These are phyloP conservation scores for Hippocampus guttulatus DNA, from an alignment of 2,113 vertebrate species.

Conservation along the genomic window DNA sequence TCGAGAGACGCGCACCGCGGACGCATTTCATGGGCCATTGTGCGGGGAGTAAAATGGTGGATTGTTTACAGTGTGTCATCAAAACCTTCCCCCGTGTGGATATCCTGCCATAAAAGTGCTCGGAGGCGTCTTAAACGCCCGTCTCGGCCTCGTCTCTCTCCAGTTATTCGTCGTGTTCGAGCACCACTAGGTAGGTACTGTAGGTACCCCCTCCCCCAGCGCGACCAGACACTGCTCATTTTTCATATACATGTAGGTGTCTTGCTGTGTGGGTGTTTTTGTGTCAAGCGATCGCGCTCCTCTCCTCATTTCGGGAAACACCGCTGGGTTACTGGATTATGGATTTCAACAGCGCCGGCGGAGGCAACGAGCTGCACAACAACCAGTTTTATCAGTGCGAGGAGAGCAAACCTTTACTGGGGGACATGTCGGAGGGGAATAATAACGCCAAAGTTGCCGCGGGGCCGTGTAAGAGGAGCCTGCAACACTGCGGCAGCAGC, in stretches of 20 bases:
- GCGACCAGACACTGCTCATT: constrained; percentile 18
- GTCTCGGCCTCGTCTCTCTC: constrained; percentile 26
- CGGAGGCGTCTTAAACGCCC: constrained; percentile 29
- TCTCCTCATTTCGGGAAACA: constrained; percentile 24
- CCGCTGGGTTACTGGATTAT: constrained; percentile 62
- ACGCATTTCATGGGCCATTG: constrained; percentile 58
- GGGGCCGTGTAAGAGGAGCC: constrained; percentile 82
- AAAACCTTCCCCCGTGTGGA: constrained; percentile 17
- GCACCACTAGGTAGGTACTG: constrained; percentile 13
- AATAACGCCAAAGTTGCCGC: constrained; percentile 81
- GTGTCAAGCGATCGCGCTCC: constrained; percentile 7
- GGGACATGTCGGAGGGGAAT: constrained; percentile 83
- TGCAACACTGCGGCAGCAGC: constrained; percentile 81
- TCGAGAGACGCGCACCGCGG: constrained; percentile 51
- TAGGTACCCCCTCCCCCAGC: constrained; percentile 27
- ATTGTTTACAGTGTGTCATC: constrained; percentile 41
- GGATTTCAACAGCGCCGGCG: constrained; percentile 83
- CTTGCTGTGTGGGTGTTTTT: neutral
- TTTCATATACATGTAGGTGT: constrained; percentile 36
- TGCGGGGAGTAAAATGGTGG: constrained; percentile 55
- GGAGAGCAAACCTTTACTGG: constrained; percentile 88
- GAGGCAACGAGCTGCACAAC: constrained; percentile 79
- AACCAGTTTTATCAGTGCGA: constrained; percentile 83
- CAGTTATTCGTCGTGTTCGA: constrained; percentile 47
- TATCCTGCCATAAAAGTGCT: constrained; percentile 7